Evolutionary conservation across 1,140 invertebrate genomes (phyloP), one percentile per base, ranked within the genome.

Genomic region (Dendroctonus ponderosae): DNA sequence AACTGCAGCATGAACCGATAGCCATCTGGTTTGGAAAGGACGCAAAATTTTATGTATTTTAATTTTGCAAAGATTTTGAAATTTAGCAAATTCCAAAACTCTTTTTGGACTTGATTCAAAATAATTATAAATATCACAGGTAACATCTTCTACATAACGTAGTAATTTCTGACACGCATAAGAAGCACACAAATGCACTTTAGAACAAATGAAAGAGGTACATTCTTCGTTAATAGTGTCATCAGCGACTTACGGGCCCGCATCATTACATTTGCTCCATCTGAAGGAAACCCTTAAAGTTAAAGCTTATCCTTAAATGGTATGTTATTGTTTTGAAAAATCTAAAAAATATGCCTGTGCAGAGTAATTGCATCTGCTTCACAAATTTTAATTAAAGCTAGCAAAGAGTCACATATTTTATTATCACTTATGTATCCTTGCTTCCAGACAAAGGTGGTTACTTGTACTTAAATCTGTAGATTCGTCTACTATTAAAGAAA

Each of bases 401-500:
- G 44, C 42, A 58, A 58, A 26, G 7, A 7, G 5, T 57, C 11
- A 5, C 41, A 12, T 26, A 7, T 43, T 12, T 26, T 41, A 38
- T 54, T 40, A 40, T 65, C 40, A 58, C 52, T 15, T 41, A 37
- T 8, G 39, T 46, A 53, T 39, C 65, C 43, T 37, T 6, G 7
- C 51, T 77, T 68, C 38, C n/a, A 79, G 40, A 26, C 67, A 72
- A 44, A 80, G 73, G 69, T 75, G 67, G 72, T 80, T 80, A 11
- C 38, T 65, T 7, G 52, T 67, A 37, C 54, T 63, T 39, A 64
- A 54, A 69, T 80, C 79, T 11, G 77, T 80, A 6, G 73, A 76
- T 69, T 80, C 79, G 62, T 80, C 78, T 58, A 79, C 72, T 26
- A 79, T 75, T 61, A 79, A 63, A 37, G 75, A 77, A 75, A 80